These are phyloP conservation scores for Sinocyclocheilus grahami DNA, from an alignment of 2,113 vertebrate genomes.

Conservation along the genomic window DNA sequence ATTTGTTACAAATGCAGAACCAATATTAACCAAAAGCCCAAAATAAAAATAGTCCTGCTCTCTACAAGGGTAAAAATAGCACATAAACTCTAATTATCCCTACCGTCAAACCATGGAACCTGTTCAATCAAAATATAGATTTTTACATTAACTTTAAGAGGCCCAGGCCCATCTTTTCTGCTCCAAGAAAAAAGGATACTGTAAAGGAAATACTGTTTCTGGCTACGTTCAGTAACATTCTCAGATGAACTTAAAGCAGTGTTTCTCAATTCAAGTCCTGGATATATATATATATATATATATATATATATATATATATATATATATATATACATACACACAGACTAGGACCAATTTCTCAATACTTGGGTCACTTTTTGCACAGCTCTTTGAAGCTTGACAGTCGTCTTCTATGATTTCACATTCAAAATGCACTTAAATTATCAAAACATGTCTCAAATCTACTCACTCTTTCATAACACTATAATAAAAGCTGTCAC, in stretches of 20 bases:
- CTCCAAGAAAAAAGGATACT: background rate
- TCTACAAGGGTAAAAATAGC: constrained; percentile 12
- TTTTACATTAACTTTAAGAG: constrained; percentile 21
- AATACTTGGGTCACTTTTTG: too few relatives aligned
- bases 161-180: background rate
- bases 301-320: too few relatives aligned
- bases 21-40: background rate
- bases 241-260: background rate
- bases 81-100: constrained; percentile 32
- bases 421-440: too few relatives aligned
- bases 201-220: background rate
- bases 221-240: background rate
- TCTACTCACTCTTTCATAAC: too few relatives aligned
- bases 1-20: constrained; percentile 28
- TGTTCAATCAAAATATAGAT: constrained; percentile 19
- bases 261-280: too few relatives aligned
- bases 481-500: background rate
- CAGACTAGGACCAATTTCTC: too few relatives aligned
- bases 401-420: too few relatives aligned
- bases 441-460: too few relatives aligned
- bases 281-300: too few relatives aligned
- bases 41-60: background rate
- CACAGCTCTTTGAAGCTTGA: too few relatives aligned
- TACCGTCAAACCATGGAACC: background rate
- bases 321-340: too few relatives aligned